Evolutionary conservation across 2,888 invertebrate genomes (phyloP), one percentile per base, ranked within the genome.

Genomic region (Opisthograptis luteolata): DNA sequence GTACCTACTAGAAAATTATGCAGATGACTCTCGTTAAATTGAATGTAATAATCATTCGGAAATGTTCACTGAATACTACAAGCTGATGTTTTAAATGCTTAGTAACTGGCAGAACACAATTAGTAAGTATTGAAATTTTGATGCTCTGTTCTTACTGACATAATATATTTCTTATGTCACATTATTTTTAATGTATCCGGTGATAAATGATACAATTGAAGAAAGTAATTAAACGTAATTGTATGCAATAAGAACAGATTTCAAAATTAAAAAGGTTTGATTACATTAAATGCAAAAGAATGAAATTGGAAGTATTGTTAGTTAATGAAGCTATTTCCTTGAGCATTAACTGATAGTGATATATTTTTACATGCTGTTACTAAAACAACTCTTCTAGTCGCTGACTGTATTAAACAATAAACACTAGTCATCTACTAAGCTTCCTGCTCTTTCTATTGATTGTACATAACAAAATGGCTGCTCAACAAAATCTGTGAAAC

Each of bases 401-500:
- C 55, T 59, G 51, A 55, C 37, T 45, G 42, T 55, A 47, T 25
- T 17, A 25, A 24, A 8, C 20, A 13, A 56, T 13, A 13, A 32
- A 62, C 45, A 58, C 58, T 60, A 62, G 51, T 32, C 64, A 68
- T 74, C 70, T 76, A 58, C 75, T 71, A 63, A 78, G 84, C 84
- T 87, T 84, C 58, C 73, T 66, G 73, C 79, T 76, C 70, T 62
- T 55, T 43, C 62, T 53, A 58, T 54, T 70, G 58, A 67, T 52
- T 85, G 83, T 86, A 84, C 60, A 86, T 84, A 85, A 70, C 58
- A 65, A 66, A 73, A 69, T 79, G 76, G 79, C 77, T 81, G 81
- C 73, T 70, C 69, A 70, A 60, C 56, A 61, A 52, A 69, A 65
- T 69, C 63, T 80, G 61, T 73, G 65, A 66, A 67, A 69, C 40